Evolutionary conservation across 2,797 vertebrate genomes (phyloP).

Genomic region (Chaetophractus vellerosus): DNA sequence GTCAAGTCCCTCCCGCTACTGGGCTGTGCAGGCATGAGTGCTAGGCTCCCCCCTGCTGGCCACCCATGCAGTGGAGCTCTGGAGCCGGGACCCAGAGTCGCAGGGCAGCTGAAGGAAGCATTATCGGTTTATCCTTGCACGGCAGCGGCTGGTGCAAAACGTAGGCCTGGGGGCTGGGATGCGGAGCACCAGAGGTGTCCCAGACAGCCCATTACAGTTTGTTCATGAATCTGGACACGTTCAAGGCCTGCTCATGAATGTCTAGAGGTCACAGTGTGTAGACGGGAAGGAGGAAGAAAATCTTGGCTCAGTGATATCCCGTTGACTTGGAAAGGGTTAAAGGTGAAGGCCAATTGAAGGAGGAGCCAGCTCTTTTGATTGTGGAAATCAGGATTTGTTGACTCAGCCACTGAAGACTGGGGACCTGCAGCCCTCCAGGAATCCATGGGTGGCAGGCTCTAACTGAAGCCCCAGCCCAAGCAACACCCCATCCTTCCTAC

Average conservation of each 20-base stretch:
- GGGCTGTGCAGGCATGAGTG: background rate
- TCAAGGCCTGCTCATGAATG: background rate
- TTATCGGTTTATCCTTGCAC: rapidly evolving
- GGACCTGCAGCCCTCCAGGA: background rate
- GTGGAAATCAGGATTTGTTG: background rate
- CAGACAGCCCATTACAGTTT: rapidly evolving
- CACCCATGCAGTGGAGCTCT: background rate
- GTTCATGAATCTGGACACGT: background rate
- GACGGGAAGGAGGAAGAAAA: background rate
- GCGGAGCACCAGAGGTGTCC: background rate
- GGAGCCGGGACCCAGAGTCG: too few species aligned
- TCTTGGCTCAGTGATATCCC: background rate
- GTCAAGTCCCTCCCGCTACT: too few species aligned
- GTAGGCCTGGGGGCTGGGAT: background rate
- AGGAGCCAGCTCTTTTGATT: background rate
- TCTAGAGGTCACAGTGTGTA: background rate
- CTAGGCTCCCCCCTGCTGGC: background rate
- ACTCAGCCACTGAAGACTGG: background rate
- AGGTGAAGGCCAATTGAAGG: background rate
- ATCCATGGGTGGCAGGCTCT: background rate
- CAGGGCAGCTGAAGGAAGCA: background rate
- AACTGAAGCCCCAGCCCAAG: background rate
- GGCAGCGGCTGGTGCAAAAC: background rate
- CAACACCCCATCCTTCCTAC: background rate
- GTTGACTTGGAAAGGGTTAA: background rate